Evolutionary conservation across 2,888 invertebrate species (phyloP).

Genomic region (Tholera decimalis): DNA sequence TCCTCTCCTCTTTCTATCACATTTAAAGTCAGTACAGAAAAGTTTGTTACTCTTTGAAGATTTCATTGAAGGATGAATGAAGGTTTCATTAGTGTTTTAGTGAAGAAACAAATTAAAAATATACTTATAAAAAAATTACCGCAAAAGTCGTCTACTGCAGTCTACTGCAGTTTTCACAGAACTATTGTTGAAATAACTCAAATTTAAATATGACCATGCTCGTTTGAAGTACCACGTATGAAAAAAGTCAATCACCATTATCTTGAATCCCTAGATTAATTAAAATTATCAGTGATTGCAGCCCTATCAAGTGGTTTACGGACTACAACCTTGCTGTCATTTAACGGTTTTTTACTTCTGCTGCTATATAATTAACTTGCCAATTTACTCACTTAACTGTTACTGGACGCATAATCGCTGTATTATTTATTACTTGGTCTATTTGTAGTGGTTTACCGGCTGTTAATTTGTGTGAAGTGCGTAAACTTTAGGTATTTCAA

Average conservation of each 20-base stretch:
- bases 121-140: no score
- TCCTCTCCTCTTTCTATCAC: background rate
- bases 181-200: no score
- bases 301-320: conserved; percentile 20
- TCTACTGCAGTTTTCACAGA: no score
- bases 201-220: no score
- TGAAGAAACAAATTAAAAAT: no score
- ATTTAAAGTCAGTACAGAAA: background rate
- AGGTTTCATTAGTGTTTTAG: no score
- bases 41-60: background rate
- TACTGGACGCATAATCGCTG: conserved; percentile 32
- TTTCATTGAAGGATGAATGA: no score
- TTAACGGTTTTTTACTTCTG: conserved; percentile 28
- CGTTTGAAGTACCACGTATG: no score
- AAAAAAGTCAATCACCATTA: conserved; percentile 7
- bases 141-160: no score
- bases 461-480: conserved; percentile 5
- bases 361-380: conserved; percentile 42
- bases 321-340: conserved; percentile 46
- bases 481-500: conserved; percentile 13
- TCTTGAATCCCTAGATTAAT: conserved; percentile 14
- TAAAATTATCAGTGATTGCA: conserved; percentile 17
- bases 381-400: conserved; percentile 41
- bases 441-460: conserved; percentile 16
- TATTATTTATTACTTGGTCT: conserved; percentile 38